Base-by-base conservation (phyloP, 2,888 invertebrate genomes). In the Operophtera brumata region DNA sequence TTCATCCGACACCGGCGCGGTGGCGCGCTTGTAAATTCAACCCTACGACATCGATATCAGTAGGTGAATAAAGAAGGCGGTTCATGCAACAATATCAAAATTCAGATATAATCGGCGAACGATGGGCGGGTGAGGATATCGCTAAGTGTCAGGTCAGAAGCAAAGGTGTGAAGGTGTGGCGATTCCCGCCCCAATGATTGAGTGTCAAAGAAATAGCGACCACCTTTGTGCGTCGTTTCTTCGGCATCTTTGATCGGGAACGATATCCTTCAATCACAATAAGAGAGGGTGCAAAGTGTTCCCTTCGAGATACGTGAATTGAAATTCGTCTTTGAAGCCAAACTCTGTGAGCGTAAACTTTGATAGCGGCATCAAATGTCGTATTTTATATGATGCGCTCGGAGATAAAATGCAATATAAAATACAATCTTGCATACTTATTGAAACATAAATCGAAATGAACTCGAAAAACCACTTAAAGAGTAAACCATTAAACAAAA, bases 381-480 rank as follows among this genome's bases (percentile, higher is more conserved):
- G 68, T 66, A 71, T 67, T 75, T 77, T 69, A 77, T 75, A 71
- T 72, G 77, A 78, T 78, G 67, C 67, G 66, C 69, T 69, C 59
- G 62, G 62, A 73, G 75, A 78, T 80, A 78, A 78, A 70, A 73
- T 45, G 64, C 64, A 65, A 71, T 73, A 75, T 77, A 74, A 77
- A 78, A 78, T 69, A 78, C 76, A 78, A 77, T 77, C 76, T 78
- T 77, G 77, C 75, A 78, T 75, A 76, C 73, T 75, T 78, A 81
- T 82, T 81, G 75, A 78, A 78, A 80, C 79, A 84, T 85, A 84
- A 84, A 84, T 84, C 77, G 81, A 73, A 70, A 75, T 77, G 75
- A 82, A 83, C 84, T 81, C 75, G 80, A 81, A 81, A 84, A 82
- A 78, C 84, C 83, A 85, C 84, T 85, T 84, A 77, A 79, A 82